phyloP scores from a whole-genome alignment of 2,113 vertebrate genomes.

The Gnathonemus longibarbis region DNA sequence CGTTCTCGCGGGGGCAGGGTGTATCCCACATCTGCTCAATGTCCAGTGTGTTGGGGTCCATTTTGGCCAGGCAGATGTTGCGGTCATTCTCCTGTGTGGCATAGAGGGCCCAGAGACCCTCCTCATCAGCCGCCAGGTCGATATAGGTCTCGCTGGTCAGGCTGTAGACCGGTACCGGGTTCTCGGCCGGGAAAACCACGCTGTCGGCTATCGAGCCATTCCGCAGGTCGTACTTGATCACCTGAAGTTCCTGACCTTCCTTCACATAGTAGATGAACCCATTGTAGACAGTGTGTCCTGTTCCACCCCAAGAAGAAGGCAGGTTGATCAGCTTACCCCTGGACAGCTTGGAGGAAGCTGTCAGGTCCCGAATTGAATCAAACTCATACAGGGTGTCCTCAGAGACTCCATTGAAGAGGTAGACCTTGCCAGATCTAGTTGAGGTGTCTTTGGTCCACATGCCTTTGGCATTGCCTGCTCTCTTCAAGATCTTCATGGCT shows the following conservation, averaged over 20 bases:
- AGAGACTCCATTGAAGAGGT: conserved; percentile 74
- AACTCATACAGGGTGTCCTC: conserved; percentile 77
- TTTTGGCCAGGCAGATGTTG: conserved; percentile 83
- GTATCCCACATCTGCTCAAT: conserved; percentile 98
- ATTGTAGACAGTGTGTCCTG: conserved; percentile 74
- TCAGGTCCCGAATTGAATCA: conserved; percentile 73
- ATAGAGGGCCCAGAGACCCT: conserved; percentile 89
- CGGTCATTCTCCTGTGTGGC: conserved; percentile 72
- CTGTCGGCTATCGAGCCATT: conserved; percentile 73
- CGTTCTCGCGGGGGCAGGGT: conserved; percentile 77
- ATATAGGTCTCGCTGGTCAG: conserved; percentile 78
- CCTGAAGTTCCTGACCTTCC: conserved; percentile 61
- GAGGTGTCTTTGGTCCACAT: conserved; percentile 83
- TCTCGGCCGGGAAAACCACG: conserved; percentile 78
- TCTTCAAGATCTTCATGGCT: conserved; percentile 91
- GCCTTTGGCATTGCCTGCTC: conserved; percentile 71
- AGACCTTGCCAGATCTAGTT: conserved; percentile 74
- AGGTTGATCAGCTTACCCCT: conserved; percentile 67
- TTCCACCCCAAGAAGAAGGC: conserved; percentile 76
- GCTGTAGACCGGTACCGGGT: conserved; percentile 68
- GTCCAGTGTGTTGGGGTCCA: conserved; percentile 79
- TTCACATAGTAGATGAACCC: conserved; percentile 79
- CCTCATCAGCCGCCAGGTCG: conserved; percentile 77
- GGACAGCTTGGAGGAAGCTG: conserved; percentile 60
- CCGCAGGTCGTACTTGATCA: conserved; percentile 81